These are phyloP conservation scores for Tethya wilhelma DNA, from an alignment of 37 sponge, comb jelly and placozoan species.

Conservation along the genomic window DNA sequence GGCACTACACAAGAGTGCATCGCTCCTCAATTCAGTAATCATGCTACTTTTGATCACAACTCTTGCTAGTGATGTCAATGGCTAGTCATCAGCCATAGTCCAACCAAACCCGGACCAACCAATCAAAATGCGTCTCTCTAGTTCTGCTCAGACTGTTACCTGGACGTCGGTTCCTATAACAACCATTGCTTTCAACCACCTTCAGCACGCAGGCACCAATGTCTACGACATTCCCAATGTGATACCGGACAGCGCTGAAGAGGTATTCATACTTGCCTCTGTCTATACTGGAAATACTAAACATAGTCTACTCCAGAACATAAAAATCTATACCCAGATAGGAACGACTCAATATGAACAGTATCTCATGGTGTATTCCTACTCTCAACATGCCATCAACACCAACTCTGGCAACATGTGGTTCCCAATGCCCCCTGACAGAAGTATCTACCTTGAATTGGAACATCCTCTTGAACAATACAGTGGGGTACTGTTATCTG, in stretches of 20 bases:
- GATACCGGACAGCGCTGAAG: not conserved
- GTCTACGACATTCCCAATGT: not conserved
- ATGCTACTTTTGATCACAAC: too few species aligned
- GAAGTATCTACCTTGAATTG: not conserved
- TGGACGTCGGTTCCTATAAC: constrained; percentile 1
- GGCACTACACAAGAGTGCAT: too few species aligned
- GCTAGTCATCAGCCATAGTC: too few species aligned
- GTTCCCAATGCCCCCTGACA: constrained; percentile 20
- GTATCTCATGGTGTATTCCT: not conserved
- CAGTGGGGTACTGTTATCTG: not conserved
- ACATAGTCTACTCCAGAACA: not conserved
- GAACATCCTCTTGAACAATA: not conserved
- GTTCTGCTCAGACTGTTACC: too few species aligned
- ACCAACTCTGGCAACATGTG: constrained; percentile 34
- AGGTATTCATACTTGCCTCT: not conserved
- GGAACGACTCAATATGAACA: constrained; percentile 1
- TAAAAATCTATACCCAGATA: not conserved
- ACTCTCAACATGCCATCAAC: not conserved
- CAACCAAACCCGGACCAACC: too few species aligned
- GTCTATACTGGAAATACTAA: not conserved
- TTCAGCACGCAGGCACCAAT: not conserved
- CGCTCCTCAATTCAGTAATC: too few species aligned
- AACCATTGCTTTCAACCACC: not conserved
- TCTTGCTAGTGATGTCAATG: too few species aligned
- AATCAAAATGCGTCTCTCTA: too few species aligned